Base-by-base conservation (phyloP, 1,140 invertebrate genomes). In the Steinernema khuongi region DNA sequence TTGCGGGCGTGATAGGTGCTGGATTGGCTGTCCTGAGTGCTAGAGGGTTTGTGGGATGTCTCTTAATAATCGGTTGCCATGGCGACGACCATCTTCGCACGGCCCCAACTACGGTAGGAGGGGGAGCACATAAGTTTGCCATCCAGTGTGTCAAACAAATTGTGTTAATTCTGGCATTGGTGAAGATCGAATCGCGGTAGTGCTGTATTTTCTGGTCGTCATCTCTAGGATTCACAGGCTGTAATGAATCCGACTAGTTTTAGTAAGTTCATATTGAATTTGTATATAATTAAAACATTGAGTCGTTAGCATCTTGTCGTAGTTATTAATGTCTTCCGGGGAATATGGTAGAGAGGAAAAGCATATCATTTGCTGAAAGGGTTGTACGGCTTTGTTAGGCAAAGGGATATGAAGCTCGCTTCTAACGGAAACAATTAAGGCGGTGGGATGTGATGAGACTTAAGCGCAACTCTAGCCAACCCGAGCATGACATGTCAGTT, bases 71-170 rank as follows among this genome's bases (percentile, higher is more conserved):
- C 50, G 11, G 50, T 60, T 22, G 50, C 50, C 50, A 60, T 60
- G 19, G 22, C 50, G 50, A 60, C 50, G 19, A 60, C 50, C 50
- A 60, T 60, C 50, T 60, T 60, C 50, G 50, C 7, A 22, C 19
- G 50, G 22, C 50, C 19, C 50, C 50, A 60, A 22, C 50, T 60
- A 60, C 50, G 50, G 50, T 60, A 60, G 50, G 50, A 26, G 50
- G 50, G 22, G 22, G 50, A 11, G 50, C n/a, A n/a, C 50, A 41
- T 41, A 60, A 60, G 11, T 60, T 60, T 26, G 50, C 7, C 50
- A 60, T 60, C 50, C 11, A 60, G 50, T 60, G 50, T 60, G 50
- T 60, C 50, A 60, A 60, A 60, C 22, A 60, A 60, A 60, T 60
- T 60, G 11, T 60, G 50, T 60, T 60, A 60, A 60, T 60, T 60